Evolutionary conservation across 2,888 invertebrate species (phyloP), one percentile per base, ranked within the genome.

Genomic region (Poecilobothrus nobilitatus): DNA sequence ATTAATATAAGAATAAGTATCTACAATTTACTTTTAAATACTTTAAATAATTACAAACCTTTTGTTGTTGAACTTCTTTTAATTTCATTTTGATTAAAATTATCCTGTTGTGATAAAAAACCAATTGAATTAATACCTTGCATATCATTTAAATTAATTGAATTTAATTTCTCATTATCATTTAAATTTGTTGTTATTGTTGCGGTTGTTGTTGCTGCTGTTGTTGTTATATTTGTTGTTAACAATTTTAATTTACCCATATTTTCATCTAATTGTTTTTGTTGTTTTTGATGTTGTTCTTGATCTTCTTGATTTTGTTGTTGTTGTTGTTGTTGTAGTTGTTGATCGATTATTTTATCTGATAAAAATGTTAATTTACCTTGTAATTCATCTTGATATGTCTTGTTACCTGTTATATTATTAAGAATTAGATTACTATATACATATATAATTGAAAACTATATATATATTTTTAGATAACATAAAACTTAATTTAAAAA

Each of bases 361-460:
- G 53, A 53, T 53, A 53, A 18, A 53, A 53, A 53, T 18, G 53
- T 53, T 53, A 53, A 53, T 53, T 53, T 53, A 53, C 53, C 53
- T 53, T 53, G 53, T n/a, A 53, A 53, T 18, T 53, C 53, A 53
- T 53, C 53, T 18, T 53, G 53, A 53, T 53, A 53, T 18, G 53
- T 53, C 15, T 53, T 53, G 15, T 53, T 53, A 15, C 53, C 53
- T 53, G 53, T 10, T 37, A 12, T 37, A 37, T n/a, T 37, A 37
- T 27, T 37, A 37, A 37, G 7, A 37, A 37, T 37, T 37, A 37
- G 2, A 37, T 12, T 27, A 27, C 27, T 27, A 27, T 4, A 27
- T 27, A 27, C 5, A 27, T 27, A 5, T 27, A 27, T 27, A 27
- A n/a, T n/a, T n/a, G n/a, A n/a, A n/a, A n/a, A n/a, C n/a, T n/a